These are phyloP conservation scores for Tadarida brasiliensis DNA, from an alignment of 2,797 vertebrate species.

Conservation along the genomic window DNA sequence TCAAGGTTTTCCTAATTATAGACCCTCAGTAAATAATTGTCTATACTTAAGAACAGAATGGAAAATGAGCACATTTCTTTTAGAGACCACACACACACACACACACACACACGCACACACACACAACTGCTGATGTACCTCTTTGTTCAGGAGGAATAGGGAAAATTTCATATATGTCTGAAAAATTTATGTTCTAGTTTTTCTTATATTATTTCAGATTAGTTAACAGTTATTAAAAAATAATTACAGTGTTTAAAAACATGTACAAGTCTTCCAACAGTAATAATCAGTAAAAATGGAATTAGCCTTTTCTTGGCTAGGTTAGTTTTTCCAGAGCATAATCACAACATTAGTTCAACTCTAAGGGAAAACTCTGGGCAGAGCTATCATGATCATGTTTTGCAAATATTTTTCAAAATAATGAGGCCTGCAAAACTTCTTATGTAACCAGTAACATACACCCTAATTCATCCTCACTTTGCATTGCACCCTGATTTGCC, in stretches of 20 bases:
- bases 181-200: constrained; percentile 26
- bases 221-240: constrained; percentile 41
- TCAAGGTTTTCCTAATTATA: neutral
- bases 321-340: constrained; percentile 40
- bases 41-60: constrained; percentile 9
- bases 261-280: constrained; percentile 7
- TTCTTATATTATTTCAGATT: constrained; percentile 59
- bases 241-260: constrained; percentile 54
- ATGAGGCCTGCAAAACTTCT: neutral
- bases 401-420: constrained; percentile 69
- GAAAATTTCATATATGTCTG: neutral
- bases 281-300: constrained; percentile 66
- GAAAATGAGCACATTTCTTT: constrained; percentile 22
- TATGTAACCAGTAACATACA: constrained; percentile 4
- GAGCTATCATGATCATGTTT: constrained; percentile 29
- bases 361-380: neutral
- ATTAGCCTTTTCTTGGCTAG: constrained; percentile 57
- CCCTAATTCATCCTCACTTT: neutral
- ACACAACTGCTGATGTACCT: neutral
- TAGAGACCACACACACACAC: neutral
- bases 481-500: neutral
- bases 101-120: neutral
- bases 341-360: constrained; percentile 59
- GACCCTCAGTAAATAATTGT: constrained; percentile 1
- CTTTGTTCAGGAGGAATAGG: neutral